Evolutionary conservation across 2,113 vertebrate species (phyloP).

Genomic region (Campylomormyrus numenius): DNA sequence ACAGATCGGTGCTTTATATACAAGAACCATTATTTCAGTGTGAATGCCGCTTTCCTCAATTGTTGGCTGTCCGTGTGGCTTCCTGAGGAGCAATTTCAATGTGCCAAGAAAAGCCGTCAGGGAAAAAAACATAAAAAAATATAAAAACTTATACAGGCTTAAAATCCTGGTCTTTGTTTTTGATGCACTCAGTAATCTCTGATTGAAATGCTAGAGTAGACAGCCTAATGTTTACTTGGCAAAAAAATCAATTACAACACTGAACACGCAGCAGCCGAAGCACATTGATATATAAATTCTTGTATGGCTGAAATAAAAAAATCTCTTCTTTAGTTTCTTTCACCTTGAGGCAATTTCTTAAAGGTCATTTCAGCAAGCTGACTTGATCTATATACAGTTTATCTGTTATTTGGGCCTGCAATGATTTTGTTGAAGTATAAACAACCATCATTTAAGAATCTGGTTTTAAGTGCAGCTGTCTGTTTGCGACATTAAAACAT

Average conservation of each 20-base stretch:
- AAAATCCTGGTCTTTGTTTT: conserved; percentile 9
- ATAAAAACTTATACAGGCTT: background rate
- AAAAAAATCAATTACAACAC: conserved; percentile 15
- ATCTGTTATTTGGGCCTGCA: background rate
- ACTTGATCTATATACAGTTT: background rate
- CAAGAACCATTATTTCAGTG: background rate
- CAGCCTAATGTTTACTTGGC: conserved; percentile 17
- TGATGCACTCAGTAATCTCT: background rate
- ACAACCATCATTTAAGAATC: background rate
- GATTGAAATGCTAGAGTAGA: conserved; percentile 7
- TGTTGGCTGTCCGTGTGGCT: background rate
- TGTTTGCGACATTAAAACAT: background rate
- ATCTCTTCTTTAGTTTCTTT: background rate
- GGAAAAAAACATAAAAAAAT: background rate
- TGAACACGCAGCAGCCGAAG: background rate
- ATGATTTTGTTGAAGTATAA: background rate
- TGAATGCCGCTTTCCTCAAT: background rate
- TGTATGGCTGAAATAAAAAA: background rate
- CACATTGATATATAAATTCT: conserved; percentile 15
- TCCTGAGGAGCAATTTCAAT: background rate
- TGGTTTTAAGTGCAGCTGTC: background rate
- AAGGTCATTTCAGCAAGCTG: background rate
- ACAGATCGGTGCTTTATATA: background rate
- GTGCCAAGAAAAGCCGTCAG: background rate
- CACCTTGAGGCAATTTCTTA: conserved; percentile 11